Evolutionary conservation across 2,797 vertebrate genomes (phyloP), one percentile per base, ranked within the genome.

Genomic region (Buphagus erythrorhynchus): DNA sequence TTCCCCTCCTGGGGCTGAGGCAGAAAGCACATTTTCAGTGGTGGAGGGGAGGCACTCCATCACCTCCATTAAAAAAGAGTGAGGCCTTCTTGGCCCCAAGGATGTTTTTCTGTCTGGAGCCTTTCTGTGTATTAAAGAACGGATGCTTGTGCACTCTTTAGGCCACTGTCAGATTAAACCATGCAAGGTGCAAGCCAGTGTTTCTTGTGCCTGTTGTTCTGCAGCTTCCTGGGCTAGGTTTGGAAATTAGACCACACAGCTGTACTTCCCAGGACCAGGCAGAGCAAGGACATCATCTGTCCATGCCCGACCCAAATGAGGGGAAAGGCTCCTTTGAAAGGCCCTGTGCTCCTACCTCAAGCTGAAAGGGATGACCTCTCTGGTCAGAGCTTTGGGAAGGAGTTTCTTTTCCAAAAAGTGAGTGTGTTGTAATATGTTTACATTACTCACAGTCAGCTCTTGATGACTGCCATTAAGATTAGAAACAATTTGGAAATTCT

Each of bases 301-400:
- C 55, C 0, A 0, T 33, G 67, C 17, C 31, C 45, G 7, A 2
- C 24, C 46, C 45, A 10, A 17, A 45, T 0, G 1, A 52, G 17
- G 36, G n/a, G 28, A 9, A 29, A 57, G 21, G 33, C 57, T 31
- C 20, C 12, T 54, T 17, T 14, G 45, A 52, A n/a, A 19, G 42
- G 42, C 45, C 54, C 28, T 16, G 28, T 25, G 26, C 48, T 61
- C 31, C 29, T 58, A 40, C 45, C 74, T 40, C 0, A 0, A 20
- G 57, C 69, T 75, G 38, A 52, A 79, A 66, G 16, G 48, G 33
- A 38, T 2, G 24, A 49, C 10, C 35, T 25, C 11, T 12, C 49
- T 66, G 21, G 31, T 51, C 15, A 35, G 51, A 76, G 71, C 43
- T 87, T 49, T 71, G 78, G 45, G 48, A 87, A 87, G 36, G 59